A percentile compares a stretch with the other conserved stretches of the same genome.
phyloP scores from a whole-genome alignment of 1,140 invertebrate genomes.

The Chionoecetes opilio region DNA sequence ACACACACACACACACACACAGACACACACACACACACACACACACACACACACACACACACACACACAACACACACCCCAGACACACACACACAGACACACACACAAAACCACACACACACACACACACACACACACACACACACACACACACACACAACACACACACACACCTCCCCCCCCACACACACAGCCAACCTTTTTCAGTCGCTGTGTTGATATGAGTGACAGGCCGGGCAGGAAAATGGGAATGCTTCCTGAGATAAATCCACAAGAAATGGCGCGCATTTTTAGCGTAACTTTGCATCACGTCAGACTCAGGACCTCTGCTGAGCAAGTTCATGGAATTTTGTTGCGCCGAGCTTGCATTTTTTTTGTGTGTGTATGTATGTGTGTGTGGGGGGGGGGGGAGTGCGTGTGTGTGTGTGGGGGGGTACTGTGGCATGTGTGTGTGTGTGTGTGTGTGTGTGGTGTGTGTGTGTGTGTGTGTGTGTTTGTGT shows the following conservation, averaged over 20 bases:
- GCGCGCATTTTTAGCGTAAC: neutral
- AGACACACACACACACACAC: conserved; percentile 1
- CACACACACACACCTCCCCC: conserved; percentile 27
- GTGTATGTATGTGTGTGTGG: neutral
- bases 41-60: neutral
- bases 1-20: neutral
- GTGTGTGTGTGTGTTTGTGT: neutral
- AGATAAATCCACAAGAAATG: neutral
- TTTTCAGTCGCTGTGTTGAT: neutral
- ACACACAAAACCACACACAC: conserved; percentile 27
- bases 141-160: conserved; percentile 28
- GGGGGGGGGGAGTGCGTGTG: neutral
- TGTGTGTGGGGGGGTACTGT: neutral
- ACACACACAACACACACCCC: neutral
- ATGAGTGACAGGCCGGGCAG: neutral
- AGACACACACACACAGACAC: neutral
- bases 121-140: conserved; percentile 27
- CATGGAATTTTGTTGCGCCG: neutral
- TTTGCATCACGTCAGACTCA: neutral
- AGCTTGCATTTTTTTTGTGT: neutral
- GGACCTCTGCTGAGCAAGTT: conserved; percentile 25
- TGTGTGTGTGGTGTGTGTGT: neutral
- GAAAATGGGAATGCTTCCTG: neutral
- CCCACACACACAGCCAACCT: neutral
- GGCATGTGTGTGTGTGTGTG: neutral